A percentile compares a stretch with the other conserved stretches of the same genome.
phyloP scores from a whole-genome alignment of 2,888 invertebrate genomes.

The Mycalesis mineus region DNA sequence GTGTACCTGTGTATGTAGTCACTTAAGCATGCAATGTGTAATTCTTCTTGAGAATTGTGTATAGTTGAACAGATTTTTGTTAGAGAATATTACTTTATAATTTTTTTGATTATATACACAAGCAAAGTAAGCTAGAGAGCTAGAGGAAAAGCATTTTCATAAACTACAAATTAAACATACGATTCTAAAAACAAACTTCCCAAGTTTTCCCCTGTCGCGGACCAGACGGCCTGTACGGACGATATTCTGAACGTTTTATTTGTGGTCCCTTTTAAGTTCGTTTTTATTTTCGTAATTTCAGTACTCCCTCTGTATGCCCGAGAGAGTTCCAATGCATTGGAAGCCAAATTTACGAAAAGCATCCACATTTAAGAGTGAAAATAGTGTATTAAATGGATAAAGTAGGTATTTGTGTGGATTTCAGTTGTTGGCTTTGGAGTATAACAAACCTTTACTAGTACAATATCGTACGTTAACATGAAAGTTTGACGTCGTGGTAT shows the following conservation, averaged over 20 bases:
- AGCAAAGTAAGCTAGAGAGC: conserved; percentile 33
- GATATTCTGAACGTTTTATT: conserved; percentile 21
- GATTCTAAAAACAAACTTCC: conserved; percentile 5
- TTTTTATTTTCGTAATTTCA: conserved; percentile 63
- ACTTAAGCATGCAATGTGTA: conserved; percentile 65
- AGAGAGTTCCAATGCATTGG: conserved; percentile 77
- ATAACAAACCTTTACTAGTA: conserved; percentile 24
- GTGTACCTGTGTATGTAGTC: conserved; percentile 64
- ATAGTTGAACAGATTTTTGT: conserved; percentile 30
- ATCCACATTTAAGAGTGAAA: conserved; percentile 78
- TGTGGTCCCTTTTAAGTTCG: conserved; percentile 46
- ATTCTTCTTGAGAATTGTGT: conserved; percentile 38
- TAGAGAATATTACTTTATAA: conserved; percentile 29
- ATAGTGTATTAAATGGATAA: conserved; percentile 78
- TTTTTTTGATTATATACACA: conserved; percentile 26
- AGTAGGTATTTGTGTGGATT: conserved; percentile 58
- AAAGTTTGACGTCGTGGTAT: conserved; percentile 44
- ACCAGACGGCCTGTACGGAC: conserved; percentile 18
- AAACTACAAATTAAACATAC: conserved; percentile 3
- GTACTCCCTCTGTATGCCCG: conserved; percentile 78
- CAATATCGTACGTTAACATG: conserved; percentile 29
- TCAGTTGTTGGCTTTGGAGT: conserved; percentile 31
- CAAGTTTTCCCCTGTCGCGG: conserved; percentile 5
- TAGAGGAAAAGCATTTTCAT: conserved; percentile 20
- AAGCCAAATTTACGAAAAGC: conserved; percentile 77